Evolutionary conservation across 2,888 invertebrate species (phyloP).

Genomic region (Netelia virgata): DNA sequence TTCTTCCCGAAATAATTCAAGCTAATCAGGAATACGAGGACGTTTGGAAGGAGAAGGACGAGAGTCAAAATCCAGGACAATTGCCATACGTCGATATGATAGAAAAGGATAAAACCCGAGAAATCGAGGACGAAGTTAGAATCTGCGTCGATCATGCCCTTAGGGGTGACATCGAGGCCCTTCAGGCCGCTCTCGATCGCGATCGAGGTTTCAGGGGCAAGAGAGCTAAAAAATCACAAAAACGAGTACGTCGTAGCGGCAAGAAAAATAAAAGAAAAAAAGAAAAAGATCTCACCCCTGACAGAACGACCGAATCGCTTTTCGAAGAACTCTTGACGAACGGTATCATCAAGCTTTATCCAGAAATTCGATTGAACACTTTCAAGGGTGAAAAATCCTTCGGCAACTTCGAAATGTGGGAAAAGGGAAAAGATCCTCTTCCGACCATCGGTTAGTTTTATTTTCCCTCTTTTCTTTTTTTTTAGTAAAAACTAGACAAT

Average conservation of each 20-base stretch:
- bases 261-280: slow-evolving; percentile 97
- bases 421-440: slow-evolving; percentile 86
- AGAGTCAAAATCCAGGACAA: slow-evolving; percentile 90
- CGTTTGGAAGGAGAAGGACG: slow-evolving; percentile 93
- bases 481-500: not conserved
- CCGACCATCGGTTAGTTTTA: slow-evolving; percentile 83
- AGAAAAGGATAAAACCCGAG: slow-evolving; percentile 92
- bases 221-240: slow-evolving; percentile 92
- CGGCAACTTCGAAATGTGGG: slow-evolving; percentile 86
- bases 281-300: slow-evolving; percentile 97
- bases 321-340: slow-evolving; percentile 96
- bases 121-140: slow-evolving; percentile 93
- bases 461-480: slow-evolving; percentile 4
- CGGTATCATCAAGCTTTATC: slow-evolving; percentile 94
- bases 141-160: slow-evolving; percentile 93
- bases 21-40: slow-evolving; percentile 93
- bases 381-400: slow-evolving; percentile 94
- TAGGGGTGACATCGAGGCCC: slow-evolving; percentile 88
- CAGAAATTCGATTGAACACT: slow-evolving; percentile 88
- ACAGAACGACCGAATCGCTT: slow-evolving; percentile 94
- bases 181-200: slow-evolving; percentile 90
- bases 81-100: slow-evolving; percentile 93
- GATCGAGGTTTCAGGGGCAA: slow-evolving; percentile 91
- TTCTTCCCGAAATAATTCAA: slow-evolving; percentile 90
- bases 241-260: slow-evolving; percentile 91